Evolutionary conservation across 2,113 vertebrate genomes (phyloP), one percentile per base, ranked within the genome.

Genomic region (Micronisus gabar): DNA sequence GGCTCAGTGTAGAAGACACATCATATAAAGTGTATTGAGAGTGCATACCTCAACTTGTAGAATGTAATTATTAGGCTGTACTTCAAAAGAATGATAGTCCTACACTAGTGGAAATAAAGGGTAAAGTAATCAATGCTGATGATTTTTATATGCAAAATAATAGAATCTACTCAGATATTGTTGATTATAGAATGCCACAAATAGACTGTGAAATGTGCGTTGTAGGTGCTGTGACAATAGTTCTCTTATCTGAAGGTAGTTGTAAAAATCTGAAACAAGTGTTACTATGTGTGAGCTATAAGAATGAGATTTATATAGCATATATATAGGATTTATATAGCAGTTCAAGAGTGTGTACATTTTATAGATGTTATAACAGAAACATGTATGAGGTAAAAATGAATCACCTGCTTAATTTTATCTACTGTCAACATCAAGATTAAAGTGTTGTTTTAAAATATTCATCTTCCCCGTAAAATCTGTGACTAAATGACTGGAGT

Each of bases 361-460:
- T 96, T 97, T 96, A 81, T 65, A 66, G 65, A 40, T 73, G 30
- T 13, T 88, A 53, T 70, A 91, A 90, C 23, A 92, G 78, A 94
- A 95, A 88, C 26, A 74, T 26, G 32, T 78, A 74, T 83, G 41
- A 80, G 22, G 59, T 70, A 75, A 97, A 96, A 93, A 95, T 73
- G 40, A 97, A 95, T 96, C 70, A 75, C 26, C 40, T 61, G n/a
- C 67, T 97, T 97, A 94, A 96, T 94, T 97, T 88, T 75, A 76
- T 92, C 62, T 63, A 61, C 30, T 97, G 86, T 92, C 95, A 97
- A 81, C 85, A 83, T 47, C 70, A 38, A 73, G 73, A 92, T 83
- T 88, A 85, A 94, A 94, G 23, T 66, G 61, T 71, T 90, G 78
- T 81, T 95, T 96, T 58, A 87, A 97, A 97, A 84, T 93, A 79